These are phyloP conservation scores for Plemyria rubiginata DNA, from an alignment of 2,888 invertebrate genomes.

Conservation along the genomic window DNA sequence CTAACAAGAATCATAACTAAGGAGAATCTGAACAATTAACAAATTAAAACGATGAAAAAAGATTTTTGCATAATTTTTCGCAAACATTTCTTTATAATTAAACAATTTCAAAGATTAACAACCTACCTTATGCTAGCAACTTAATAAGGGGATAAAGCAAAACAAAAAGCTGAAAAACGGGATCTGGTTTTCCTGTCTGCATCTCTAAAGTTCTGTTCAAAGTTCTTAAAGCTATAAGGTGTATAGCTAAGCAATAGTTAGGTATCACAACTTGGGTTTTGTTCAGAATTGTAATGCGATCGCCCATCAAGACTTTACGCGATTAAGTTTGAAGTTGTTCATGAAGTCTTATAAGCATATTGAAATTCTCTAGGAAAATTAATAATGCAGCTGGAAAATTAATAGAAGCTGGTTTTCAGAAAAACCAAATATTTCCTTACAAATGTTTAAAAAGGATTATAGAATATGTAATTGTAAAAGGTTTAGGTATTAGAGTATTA, in stretches of 20 bases:
- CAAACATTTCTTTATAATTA: conserved; percentile 2
- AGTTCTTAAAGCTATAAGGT: conserved; percentile 25
- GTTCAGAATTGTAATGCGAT: conserved; percentile 19
- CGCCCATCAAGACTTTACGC: conserved; percentile 16
- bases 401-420: background rate
- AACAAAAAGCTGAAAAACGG: background rate
- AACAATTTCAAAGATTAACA: conserved; percentile 11
- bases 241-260: conserved; percentile 8
- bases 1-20: no score
- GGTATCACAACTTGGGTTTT: conserved; percentile 23
- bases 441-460: background rate
- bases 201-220: conserved; percentile 8
- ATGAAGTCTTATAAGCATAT: conserved; percentile 10
- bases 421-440: background rate
- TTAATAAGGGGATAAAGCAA: background rate
- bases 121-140: background rate
- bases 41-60: no score
- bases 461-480: no score
- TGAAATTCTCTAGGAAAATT: conserved; percentile 9
- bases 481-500: no score
- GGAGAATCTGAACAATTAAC: no score
- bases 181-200: conserved; percentile 8
- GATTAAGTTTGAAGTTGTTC: conserved; percentile 24
- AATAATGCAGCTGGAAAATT: conserved; percentile 1
- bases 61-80: no score